These are phyloP conservation scores for Schizopygopsis pylzovi DNA, from an alignment of 2,797 vertebrate genomes.

Conservation along the genomic window DNA sequence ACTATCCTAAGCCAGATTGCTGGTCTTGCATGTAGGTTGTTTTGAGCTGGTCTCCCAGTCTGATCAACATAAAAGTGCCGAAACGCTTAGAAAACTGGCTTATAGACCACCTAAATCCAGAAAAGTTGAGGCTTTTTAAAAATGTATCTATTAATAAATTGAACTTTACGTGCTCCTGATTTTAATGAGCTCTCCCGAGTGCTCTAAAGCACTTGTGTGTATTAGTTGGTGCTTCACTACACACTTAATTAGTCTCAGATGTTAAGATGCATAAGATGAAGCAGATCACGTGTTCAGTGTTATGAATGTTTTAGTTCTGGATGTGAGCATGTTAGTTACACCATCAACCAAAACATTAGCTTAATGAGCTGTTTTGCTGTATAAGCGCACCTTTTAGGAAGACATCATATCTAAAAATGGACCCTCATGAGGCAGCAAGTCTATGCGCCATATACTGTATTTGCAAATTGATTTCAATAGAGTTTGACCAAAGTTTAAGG, in stretches of 20 bases:
- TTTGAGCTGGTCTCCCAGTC: neutral
- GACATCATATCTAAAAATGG: neutral
- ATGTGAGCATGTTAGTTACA: neutral
- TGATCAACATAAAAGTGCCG: neutral
- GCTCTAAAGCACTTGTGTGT: neutral
- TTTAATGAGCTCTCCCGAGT: neutral
- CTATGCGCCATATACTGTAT: no score
- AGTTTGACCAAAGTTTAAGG: neutral
- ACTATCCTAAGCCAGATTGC: neutral
- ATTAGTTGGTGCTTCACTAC: neutral
- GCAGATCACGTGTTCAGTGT: neutral
- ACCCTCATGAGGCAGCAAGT: neutral
- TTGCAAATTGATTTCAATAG: neutral
- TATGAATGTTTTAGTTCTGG: constrained; percentile 3
- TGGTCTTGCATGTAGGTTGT: neutral
- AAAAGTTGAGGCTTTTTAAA: constrained; percentile 2
- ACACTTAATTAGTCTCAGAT: constrained; percentile 10
- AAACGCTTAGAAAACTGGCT: neutral
- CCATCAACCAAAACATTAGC: neutral
- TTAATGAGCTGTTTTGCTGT: neutral
- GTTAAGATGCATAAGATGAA: neutral
- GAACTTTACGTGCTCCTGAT: neutral
- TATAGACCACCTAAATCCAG: neutral
- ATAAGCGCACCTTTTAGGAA: neutral
- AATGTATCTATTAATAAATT: neutral